A percentile compares a stretch with the other conserved stretches of the same genome.
These are phyloP conservation scores for Dromiciops gliroides DNA, from an alignment of 2,113 vertebrate genomes.

Conservation along the genomic window DNA sequence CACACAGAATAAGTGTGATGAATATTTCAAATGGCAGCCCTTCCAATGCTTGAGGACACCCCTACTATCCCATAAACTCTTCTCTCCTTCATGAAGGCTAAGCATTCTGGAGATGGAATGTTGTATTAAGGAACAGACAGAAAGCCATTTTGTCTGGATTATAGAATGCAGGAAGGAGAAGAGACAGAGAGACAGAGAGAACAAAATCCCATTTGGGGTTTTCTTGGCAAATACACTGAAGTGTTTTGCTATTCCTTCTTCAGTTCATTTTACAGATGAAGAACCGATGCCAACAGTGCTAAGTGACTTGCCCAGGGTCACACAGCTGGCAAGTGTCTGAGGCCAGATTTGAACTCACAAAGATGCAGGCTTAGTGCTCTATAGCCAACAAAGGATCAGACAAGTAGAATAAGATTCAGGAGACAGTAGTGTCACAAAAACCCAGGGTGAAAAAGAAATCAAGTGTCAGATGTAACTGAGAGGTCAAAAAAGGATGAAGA, in stretches of 20 bases:
- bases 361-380: not conserved
- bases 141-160: not conserved
- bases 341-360: not conserved
- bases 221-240: not conserved
- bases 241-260: not conserved
- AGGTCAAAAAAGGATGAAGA: not conserved
- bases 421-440: not conserved
- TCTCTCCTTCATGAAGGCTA: not conserved
- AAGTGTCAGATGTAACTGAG: not conserved
- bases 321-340: not conserved
- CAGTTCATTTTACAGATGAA: not conserved
- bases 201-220: not conserved
- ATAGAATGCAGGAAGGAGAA: too few species aligned
- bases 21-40: too few species aligned
- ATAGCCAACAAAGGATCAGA: not conserved
- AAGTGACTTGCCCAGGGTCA: not conserved
- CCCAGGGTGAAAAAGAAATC: not conserved
- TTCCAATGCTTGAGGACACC: too few species aligned
- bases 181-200: too few species aligned
- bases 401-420: not conserved
- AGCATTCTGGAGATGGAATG: not conserved
- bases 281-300: not conserved
- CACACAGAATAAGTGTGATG: too few species aligned
- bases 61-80: too few species aligned
- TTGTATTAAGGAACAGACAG: not conserved